Evolutionary conservation across 2,113 vertebrate genomes (phyloP).

Genomic region (Micromys minutus): DNA sequence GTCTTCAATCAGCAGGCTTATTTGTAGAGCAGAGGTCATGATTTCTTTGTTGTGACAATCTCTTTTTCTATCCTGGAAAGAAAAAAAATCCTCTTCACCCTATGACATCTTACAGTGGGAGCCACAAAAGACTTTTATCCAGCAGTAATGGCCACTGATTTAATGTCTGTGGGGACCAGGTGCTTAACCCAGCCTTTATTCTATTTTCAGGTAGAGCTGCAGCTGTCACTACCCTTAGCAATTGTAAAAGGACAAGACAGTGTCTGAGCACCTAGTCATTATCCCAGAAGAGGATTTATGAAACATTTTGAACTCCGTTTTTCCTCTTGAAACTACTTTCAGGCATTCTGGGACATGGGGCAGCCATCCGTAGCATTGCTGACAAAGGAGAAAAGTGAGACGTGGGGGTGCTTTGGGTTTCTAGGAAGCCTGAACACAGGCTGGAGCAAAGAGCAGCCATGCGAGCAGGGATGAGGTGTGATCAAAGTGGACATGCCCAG

Average conservation of each 20-base stretch:
- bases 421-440: background rate
- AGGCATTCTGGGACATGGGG: background rate
- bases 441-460: background rate
- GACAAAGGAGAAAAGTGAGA: background rate
- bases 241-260: background rate
- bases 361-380: background rate
- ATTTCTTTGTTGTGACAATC: conserved; percentile 66
- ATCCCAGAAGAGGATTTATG: background rate
- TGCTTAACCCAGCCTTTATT: conserved; percentile 59
- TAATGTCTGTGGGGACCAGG: conserved; percentile 56
- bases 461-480: no score
- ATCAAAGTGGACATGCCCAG: background rate
- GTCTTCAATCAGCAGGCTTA: conserved; percentile 49
- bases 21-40: conserved; percentile 64
- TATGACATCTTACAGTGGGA: conserved; percentile 50
- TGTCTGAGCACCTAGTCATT: background rate
- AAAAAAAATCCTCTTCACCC: conserved; percentile 43
- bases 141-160: conserved; percentile 68
- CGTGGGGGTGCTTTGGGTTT: background rate
- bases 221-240: background rate
- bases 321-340: background rate
- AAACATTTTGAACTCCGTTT: background rate
- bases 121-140: conserved; percentile 58
- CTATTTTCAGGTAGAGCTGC: conserved; percentile 63
- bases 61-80: conserved; percentile 23